These are phyloP conservation scores for Thripadectes ignobilis DNA, from an alignment of 2,797 vertebrate species.

Conservation along the genomic window DNA sequence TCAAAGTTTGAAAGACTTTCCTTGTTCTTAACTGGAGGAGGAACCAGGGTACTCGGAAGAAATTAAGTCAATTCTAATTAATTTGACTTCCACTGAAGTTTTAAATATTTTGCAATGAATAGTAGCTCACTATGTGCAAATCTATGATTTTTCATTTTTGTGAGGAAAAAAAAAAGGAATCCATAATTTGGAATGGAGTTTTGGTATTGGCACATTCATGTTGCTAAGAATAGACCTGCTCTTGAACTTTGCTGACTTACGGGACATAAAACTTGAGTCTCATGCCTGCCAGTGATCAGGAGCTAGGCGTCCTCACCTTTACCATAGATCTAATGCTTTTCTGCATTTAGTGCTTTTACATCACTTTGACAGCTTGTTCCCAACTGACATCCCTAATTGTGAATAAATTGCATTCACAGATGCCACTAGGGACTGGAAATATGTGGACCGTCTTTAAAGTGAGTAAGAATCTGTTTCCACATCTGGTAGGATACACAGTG, in stretches of 20 bases:
- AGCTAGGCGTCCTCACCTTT: not conserved
- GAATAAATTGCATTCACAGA: not conserved
- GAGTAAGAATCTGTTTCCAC: not conserved
- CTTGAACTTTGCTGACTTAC: not conserved
- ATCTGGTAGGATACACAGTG: not conserved
- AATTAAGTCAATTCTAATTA: not conserved
- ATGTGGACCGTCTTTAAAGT: not conserved
- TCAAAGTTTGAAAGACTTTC: not conserved
- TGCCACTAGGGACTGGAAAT: not conserved
- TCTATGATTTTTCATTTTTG: not conserved
- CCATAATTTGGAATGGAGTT: not conserved
- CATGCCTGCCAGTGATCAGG: not conserved
- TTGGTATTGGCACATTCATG: not conserved
- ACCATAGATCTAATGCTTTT: not conserved
- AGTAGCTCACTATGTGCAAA: not conserved
- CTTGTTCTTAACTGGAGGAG: not conserved
- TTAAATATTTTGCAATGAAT: not conserved
- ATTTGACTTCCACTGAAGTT: not conserved
- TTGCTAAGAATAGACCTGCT: not conserved
- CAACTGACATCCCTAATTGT: not conserved
- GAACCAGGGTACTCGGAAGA: not conserved
- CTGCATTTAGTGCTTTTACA: not conserved
- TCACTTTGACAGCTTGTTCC: not conserved
- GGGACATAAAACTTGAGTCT: not conserved
- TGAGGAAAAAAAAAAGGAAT: not conserved